Percentiles rank a stretch among this genome's conserved stretches.
Conservation (phyloP, 2,797 vertebrate species). For the Fratercula arctica region DNA sequence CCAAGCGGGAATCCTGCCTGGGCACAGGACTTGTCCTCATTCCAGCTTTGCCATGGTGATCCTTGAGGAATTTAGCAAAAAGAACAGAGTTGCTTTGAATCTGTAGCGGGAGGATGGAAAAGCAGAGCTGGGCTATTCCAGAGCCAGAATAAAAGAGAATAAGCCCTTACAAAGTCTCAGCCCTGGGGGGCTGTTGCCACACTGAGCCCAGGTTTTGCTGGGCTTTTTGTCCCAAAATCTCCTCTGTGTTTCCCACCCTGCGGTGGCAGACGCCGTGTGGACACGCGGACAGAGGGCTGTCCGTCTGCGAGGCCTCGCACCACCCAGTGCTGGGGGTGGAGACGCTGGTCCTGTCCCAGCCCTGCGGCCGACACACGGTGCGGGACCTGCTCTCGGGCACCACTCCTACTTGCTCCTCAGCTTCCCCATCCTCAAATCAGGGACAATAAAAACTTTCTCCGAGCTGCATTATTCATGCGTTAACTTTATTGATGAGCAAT, state of each 20-base stretch:
- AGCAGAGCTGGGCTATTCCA: not conserved
- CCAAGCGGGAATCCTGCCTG: not conserved
- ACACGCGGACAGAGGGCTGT: not conserved
- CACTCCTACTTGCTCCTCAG: not conserved
- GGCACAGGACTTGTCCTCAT: not conserved
- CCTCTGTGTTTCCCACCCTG: rapidly evolving
- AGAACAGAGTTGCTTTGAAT: not conserved
- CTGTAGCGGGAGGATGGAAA: not conserved
- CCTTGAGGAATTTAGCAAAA: not conserved
- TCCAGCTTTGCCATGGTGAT: not conserved
- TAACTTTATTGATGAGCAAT: not conserved
- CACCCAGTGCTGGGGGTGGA: not conserved
- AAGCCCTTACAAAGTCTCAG: not conserved
- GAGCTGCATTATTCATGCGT: rapidly evolving
- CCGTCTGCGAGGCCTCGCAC: rapidly evolving
- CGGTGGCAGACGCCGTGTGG: rapidly evolving
- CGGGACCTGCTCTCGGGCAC: not conserved
- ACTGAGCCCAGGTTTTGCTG: not conserved
- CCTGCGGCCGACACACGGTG: rapidly evolving
- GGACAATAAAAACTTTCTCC: not conserved
- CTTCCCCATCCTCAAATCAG: not conserved
- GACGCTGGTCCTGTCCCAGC: not conserved
- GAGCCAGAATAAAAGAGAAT: not conserved
- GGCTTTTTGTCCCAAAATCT: not conserved
- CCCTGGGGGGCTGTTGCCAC: no score